Base-by-base conservation (phyloP, 1,140 invertebrate genomes). In the Dufourea novaeangliae region DNA sequence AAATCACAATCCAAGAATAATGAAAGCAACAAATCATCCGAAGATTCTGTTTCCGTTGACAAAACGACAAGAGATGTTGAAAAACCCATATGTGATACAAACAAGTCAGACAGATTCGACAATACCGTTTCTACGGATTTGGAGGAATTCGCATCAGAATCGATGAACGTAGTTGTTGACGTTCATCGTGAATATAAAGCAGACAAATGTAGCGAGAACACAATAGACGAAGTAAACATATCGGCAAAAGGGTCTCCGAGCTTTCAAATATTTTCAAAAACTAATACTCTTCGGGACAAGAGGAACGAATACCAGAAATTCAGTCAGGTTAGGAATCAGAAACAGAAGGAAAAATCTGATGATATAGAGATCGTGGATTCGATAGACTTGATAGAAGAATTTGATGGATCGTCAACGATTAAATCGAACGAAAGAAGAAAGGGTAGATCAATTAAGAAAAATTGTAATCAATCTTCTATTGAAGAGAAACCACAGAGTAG, bases 161-260 rank as follows among this genome's bases (percentile, higher is more conserved):
- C 79, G 0, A 29, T 91, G 25, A 84, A 90, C 25, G 88, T 92
- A 2, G 78, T 91, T 8, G 91, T 87, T 0, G 90, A 91, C 54
- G 80, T 91, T 74, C 90, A 91, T 77, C 80, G 80, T 54, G 87
- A 88, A 72, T 86, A 82, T n/a, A 74, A 87, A 44, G 44, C 59
- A 4, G 56, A 69, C 0, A 75, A 50, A 22, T 32, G 6, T n/a
- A 10, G 0, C 22, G 22, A 46, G 2, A 34, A 25, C 8, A 63
- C 71, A 34, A 2, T 25, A 0, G 37, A 57, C 11, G 46, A 50
- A 3, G 11, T 22, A 6, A 78, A 39, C 1, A 17, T 22, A 22
- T 70, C 41, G 0, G 59, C 39, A 5, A 80, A 63, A 10, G 41
- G 54, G n/a, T 44, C 22, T 0, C 57, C 72, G 17, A 63, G 56